phyloP scores from a whole-genome alignment of 2,113 vertebrate genomes.

The Vimba vimba region DNA sequence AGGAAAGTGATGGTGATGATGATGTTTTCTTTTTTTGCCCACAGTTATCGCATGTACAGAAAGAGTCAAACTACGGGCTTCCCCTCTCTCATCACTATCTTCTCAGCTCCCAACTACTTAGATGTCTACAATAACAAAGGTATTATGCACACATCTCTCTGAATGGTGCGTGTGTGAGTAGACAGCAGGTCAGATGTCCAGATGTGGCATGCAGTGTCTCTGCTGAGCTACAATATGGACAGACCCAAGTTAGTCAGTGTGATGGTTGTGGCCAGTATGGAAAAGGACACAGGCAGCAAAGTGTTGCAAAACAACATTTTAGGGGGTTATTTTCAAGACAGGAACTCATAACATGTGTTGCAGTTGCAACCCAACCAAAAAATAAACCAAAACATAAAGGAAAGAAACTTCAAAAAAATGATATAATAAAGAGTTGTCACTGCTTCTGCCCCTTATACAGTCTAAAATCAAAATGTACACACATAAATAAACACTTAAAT shows the following conservation, averaged over 20 bases:
- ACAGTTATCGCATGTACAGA: slow-evolving; percentile 98
- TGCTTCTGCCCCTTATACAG: too few relatives aligned
- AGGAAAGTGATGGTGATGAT: not conserved
- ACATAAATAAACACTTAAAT: too few relatives aligned
- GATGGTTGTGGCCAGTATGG: too few relatives aligned
- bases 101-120: slow-evolving; percentile 99
- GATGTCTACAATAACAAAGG: slow-evolving; percentile 99
- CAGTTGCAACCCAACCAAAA: too few relatives aligned
- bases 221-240: slow-evolving; percentile 56
- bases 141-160: slow-evolving; percentile 62
- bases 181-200: not conserved
- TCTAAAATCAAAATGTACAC: too few relatives aligned
- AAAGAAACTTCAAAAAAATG: too few relatives aligned
- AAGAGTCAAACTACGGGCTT: slow-evolving; percentile 99
- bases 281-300: too few relatives aligned
- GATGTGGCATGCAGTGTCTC: slow-evolving; percentile 52
- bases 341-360: too few relatives aligned
- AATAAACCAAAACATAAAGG: too few relatives aligned
- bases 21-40: not conserved
- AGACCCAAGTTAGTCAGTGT: slow-evolving; percentile 67
- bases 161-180: not conserved
- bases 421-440: too few relatives aligned
- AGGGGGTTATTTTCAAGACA: too few relatives aligned
- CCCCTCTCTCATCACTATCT: slow-evolving; percentile 98
- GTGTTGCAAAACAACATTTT: too few relatives aligned